A percentile compares a stretch with the other conserved stretches of the same genome.
Conservation (phyloP, 2,888 invertebrate species). For the Pristionchus maxplancki region DNA sequence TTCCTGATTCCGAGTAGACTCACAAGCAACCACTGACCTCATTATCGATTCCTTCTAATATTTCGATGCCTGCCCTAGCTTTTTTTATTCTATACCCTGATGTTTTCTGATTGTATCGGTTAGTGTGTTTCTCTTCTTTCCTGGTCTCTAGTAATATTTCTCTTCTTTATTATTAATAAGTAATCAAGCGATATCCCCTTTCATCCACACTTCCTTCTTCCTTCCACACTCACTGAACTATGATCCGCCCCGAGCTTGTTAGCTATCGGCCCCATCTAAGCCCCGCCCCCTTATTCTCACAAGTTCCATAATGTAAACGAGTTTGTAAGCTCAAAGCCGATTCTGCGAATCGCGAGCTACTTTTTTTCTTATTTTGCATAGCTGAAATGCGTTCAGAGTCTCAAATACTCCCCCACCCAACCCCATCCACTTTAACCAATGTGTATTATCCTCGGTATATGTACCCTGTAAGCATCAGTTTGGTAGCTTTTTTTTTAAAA, state of each 20-base stretch:
- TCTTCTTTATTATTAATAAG: not conserved
- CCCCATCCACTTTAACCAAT: not conserved
- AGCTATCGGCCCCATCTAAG: not conserved
- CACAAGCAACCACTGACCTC: not conserved
- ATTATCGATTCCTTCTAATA: not conserved
- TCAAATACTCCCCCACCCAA: not conserved
- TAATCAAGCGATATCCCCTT: not conserved
- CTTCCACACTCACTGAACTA: not conserved
- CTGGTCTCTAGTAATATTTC: not conserved
- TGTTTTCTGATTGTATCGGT: slow-evolving; percentile 10
- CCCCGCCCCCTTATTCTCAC: not conserved
- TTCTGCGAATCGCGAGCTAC: not conserved
- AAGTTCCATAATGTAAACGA: slow-evolving; percentile 42
- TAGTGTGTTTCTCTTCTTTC: slow-evolving; percentile 1
- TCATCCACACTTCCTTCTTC: not conserved
- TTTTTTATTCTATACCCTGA: not conserved
- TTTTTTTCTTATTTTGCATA: not conserved
- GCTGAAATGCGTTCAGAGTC: slow-evolving; percentile 11
- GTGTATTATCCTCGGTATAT: not conserved
- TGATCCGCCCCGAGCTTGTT: not conserved
- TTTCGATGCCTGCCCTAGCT: slow-evolving; percentile 26
- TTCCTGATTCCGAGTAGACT: not conserved
- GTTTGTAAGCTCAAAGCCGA: not conserved
- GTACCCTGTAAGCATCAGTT: not conserved
- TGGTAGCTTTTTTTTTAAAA: not conserved